phyloP scores from a whole-genome alignment of 2,113 vertebrate genomes.

The Grallaria varia region DNA sequence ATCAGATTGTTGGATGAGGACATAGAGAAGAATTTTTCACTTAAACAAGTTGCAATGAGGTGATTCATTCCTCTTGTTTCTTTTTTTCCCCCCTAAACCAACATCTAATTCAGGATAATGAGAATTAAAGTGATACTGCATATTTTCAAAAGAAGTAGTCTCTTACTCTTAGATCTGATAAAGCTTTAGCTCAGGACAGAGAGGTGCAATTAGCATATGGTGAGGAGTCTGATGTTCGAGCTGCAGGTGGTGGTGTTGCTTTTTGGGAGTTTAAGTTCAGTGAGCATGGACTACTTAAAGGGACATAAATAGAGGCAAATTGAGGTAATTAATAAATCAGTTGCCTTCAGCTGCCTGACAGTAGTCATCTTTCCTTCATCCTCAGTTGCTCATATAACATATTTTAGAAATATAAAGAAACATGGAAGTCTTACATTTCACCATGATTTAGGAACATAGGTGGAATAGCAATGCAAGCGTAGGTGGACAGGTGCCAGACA shows the following conservation, averaged over 20 bases:
- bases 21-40: neutral
- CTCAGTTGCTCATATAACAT: neutral
- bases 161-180: neutral
- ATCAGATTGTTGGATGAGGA: neutral
- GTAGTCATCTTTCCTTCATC: neutral
- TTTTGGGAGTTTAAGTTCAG: slow-evolving; percentile 30
- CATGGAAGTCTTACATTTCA: neutral
- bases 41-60: neutral
- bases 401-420: neutral
- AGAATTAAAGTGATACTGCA: neutral
- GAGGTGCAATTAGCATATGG: neutral
- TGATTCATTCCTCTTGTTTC: neutral
- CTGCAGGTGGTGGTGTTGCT: slow-evolving; percentile 69
- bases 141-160: neutral
- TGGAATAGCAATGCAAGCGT: neutral
- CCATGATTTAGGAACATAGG: neutral
- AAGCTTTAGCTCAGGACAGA: neutral
- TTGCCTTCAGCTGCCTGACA: neutral
- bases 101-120: neutral
- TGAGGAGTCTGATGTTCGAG: slow-evolving; percentile 43
- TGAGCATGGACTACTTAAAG: neutral
- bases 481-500: neutral
- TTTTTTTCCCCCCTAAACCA: neutral
- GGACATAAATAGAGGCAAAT: neutral
- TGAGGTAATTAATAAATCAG: neutral